A percentile compares a stretch with the other conserved stretches of the same genome.
Conservation (phyloP, 1,140 invertebrate species). For the Orussus abietinus region DNA sequence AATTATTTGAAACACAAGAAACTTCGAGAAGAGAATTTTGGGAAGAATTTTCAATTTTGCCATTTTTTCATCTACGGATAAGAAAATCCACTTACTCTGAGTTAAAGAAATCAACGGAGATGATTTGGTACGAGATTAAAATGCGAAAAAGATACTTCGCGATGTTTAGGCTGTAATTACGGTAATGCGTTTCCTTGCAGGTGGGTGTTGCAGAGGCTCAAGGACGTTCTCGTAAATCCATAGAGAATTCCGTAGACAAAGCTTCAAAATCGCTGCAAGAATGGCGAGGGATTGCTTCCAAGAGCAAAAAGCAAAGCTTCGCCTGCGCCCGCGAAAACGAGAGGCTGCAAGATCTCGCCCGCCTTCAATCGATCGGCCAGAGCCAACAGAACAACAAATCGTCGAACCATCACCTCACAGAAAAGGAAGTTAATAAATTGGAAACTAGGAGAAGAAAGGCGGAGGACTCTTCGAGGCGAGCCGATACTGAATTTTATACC, state of each 20-base stretch:
- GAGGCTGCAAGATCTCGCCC: slow-evolving; percentile 70
- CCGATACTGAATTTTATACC: slow-evolving; percentile 91
- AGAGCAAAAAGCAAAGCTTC: slow-evolving; percentile 83
- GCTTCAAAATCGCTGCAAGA: slow-evolving; percentile 76
- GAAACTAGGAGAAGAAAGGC: slow-evolving; percentile 85
- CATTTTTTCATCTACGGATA: no score
- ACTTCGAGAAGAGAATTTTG: no score
- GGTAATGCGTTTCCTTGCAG: slow-evolving; percentile 19
- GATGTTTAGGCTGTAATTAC: not conserved
- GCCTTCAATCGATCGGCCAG: slow-evolving; percentile 44
- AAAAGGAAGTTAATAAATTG: slow-evolving; percentile 71
- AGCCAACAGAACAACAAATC: slow-evolving; percentile 43
- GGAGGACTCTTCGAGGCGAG: slow-evolving; percentile 84
- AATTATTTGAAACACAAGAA: no score
- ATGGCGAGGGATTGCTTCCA: slow-evolving; percentile 78
- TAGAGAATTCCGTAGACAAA: slow-evolving; percentile 84
- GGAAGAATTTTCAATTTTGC: no score
- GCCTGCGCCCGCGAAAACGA: slow-evolving; percentile 81
- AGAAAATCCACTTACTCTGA: no score
- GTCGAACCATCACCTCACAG: slow-evolving; percentile 54
- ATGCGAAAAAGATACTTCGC: no score
- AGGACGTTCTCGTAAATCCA: slow-evolving; percentile 62
- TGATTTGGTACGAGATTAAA: no score
- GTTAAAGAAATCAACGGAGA: no score
- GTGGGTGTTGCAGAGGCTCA: slow-evolving; percentile 60